A percentile compares a stretch with the other conserved stretches of the same genome.
Evolutionary conservation across 2,797 vertebrate genomes (phyloP).

Genomic region (Acipenser ruthenus): DNA sequence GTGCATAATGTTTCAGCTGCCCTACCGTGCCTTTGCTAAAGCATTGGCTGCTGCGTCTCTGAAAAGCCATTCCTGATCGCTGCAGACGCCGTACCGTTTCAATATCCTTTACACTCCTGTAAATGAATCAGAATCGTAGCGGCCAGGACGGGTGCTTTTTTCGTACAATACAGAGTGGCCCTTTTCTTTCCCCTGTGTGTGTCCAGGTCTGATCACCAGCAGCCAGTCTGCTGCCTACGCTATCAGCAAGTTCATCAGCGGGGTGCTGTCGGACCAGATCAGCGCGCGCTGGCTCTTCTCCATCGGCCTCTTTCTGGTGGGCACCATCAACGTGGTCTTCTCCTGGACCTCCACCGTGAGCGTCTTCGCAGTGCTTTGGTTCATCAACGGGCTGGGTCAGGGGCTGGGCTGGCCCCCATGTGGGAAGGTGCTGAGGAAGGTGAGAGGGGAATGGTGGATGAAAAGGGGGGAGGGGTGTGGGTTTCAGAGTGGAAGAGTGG

Average conservation of each 20-base stretch:
- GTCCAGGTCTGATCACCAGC: constrained; percentile 87
- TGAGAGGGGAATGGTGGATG: constrained; percentile 32
- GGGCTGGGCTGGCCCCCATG: constrained; percentile 95
- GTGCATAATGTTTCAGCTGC: no score
- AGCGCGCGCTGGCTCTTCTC: constrained; percentile 95
- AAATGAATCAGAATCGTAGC: no score
- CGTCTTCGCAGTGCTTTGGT: constrained; percentile 83
- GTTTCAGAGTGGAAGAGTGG: no score
- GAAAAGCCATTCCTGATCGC: no score
- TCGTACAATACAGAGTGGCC: no score
- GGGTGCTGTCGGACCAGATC: constrained; percentile 85
- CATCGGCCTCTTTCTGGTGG: constrained; percentile 79
- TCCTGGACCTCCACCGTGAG: constrained; percentile 79
- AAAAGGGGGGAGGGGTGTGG: no score
- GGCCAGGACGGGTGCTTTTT: no score
- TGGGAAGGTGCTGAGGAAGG: constrained; percentile 88
- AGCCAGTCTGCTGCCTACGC: constrained; percentile 93
- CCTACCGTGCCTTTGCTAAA: no score
- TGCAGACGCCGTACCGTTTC: no score
- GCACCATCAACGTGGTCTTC: constrained; percentile 81
- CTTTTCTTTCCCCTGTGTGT: background rate
- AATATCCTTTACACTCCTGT: no score
- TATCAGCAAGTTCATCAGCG: constrained; percentile 95
- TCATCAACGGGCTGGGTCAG: constrained; percentile 90
- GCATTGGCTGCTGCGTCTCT: no score